Base-by-base conservation (phyloP, 2,113 vertebrate genomes). In the Nycticorax nycticorax region DNA sequence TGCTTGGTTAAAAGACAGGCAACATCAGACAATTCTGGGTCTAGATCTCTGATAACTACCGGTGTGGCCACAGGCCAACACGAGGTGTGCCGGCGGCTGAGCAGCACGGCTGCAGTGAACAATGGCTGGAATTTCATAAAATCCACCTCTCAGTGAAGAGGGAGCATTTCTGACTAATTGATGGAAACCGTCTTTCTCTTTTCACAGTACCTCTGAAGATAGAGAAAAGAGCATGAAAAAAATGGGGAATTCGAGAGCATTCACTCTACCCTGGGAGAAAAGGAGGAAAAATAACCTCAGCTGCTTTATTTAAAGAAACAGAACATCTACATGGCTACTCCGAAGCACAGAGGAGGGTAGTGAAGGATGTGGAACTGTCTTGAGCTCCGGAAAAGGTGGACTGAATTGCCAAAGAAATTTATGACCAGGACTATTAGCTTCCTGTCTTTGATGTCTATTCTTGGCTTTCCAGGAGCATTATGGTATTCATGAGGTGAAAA, bases 381-480 rank as follows among this genome's bases (percentile, higher is more conserved):
- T 73, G 63, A 74, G 79, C 87, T 96, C 91, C 53, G 56, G 73
- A 96, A 96, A 95, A 95, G 79, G 88, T 85, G 88, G 73, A 86
- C 64, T 84, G 88, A 85, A 59, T 95, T 92, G 94, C 95, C 83
- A 91, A 71, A 94, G 85, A 97, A 97, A 90, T 94, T 88, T 90
- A 96, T 72, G 32, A 93, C 85, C 79, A 96, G 56, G 79, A 92
- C 96, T 96, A 95, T 95, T 93, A 94, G 92, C 79, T 97, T 97
- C 93, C 96, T 96, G 95, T 93, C 96, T 97, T 96, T 97, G 95
- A 97, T 94, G 96, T 95, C 85, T 96, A 97, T 94, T 97, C 90
- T 95, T 93, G 93, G 90, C 90, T 95, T 94, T 96, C 88, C 95
- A 96, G 90, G 67, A 94, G 90, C 88, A 93, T 88, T 95, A 96